Evolutionary conservation across 2,797 vertebrate species (phyloP).

Genomic region (Neoniphon sammara): DNA sequence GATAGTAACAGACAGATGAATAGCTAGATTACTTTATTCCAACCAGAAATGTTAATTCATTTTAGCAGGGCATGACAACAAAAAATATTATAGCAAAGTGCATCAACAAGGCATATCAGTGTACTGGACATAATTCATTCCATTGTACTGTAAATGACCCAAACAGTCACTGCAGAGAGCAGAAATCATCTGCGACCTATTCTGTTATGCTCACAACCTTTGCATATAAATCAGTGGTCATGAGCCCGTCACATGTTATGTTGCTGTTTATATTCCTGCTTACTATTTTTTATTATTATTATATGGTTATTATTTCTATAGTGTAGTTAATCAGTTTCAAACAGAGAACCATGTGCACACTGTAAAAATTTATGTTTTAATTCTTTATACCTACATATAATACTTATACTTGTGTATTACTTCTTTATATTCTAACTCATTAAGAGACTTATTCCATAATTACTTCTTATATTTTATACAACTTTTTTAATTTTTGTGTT

Average conservation of each 20-base stretch:
- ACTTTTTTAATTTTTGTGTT: no score
- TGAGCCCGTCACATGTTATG: background rate
- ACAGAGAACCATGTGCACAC: no score
- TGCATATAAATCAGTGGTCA: background rate
- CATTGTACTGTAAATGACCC: background rate
- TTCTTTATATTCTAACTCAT: no score
- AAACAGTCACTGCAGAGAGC: background rate
- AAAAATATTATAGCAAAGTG: slow-evolving; percentile 3
- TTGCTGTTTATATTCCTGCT: no score
- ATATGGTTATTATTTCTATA: no score
- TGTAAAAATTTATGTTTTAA: no score
- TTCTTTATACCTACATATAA: no score
- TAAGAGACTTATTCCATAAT: no score
- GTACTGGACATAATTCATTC: background rate
- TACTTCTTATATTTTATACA: no score
- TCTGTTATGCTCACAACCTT: background rate
- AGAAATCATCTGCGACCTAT: background rate
- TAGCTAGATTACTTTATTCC: slow-evolving; percentile 53
- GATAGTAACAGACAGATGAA: slow-evolving; percentile 66
- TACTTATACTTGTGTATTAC: no score
- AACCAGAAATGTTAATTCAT: slow-evolving; percentile 36
- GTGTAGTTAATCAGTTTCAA: no score
- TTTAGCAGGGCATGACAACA: slow-evolving; percentile 5
- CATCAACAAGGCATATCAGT: slow-evolving; percentile 7
- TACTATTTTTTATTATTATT: no score